phyloP scores from a whole-genome alignment of 2,113 vertebrate genomes.

The Desmodus rotundus region DNA sequence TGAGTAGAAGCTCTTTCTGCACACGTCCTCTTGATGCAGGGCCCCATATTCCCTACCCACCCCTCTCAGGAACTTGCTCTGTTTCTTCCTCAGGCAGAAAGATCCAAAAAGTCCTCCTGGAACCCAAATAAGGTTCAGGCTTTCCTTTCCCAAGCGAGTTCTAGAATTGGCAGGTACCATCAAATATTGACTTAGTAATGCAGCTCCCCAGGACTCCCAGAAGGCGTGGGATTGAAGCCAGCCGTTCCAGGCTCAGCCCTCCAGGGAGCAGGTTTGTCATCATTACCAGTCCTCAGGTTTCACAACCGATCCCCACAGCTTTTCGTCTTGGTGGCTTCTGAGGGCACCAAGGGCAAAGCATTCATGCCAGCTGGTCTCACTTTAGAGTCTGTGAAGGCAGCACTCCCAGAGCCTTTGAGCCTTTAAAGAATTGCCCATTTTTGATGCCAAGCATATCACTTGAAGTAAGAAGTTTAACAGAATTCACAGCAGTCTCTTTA shows the following conservation, averaged over 20 bases:
- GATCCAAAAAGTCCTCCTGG: neutral
- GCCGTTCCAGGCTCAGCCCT: neutral
- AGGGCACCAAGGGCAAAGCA: neutral
- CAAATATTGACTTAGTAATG: slow-evolving; percentile 24
- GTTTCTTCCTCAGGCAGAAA: slow-evolving; percentile 9
- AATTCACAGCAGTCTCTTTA: neutral
- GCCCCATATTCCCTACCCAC: neutral
- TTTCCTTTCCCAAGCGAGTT: slow-evolving; percentile 44
- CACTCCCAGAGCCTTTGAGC: neutral
- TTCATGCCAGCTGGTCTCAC: slow-evolving; percentile 39
- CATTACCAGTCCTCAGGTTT: neutral
- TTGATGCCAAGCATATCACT: neutral
- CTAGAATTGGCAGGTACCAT: slow-evolving; percentile 18
- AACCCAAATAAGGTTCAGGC: neutral
- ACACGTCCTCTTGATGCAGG: neutral
- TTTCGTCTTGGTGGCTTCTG: neutral
- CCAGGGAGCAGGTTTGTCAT: slow-evolving; percentile 38
- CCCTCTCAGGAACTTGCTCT: neutral
- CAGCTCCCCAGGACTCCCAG: neutral
- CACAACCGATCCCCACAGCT: neutral
- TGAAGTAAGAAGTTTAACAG: slow-evolving; percentile 25
- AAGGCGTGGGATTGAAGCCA: slow-evolving; percentile 17
- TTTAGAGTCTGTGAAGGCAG: neutral
- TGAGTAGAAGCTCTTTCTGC: neutral
- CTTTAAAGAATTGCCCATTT: slow-evolving; percentile 40